Evolutionary conservation across 37 sponge, comb jelly and placozoan species (phyloP).

Genomic region (Chondrilla cf. caribensis): DNA sequence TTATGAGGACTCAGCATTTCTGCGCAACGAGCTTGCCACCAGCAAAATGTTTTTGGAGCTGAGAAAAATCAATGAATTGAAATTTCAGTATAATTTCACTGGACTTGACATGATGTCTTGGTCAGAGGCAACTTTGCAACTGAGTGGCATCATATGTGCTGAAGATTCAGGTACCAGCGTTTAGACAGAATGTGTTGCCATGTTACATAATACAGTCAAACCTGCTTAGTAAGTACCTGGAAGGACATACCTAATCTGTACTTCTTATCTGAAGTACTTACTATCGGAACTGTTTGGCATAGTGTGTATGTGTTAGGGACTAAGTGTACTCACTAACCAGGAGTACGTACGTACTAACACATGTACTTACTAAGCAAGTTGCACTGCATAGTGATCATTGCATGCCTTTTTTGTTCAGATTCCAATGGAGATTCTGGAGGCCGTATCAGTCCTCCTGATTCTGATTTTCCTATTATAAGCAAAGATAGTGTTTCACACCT

Average conservation of each 20-base stretch:
- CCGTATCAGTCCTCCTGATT: constrained; percentile 19
- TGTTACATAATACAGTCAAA: no score
- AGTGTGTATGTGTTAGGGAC: no score
- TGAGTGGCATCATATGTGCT: not conserved
- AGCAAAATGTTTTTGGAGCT: not conserved
- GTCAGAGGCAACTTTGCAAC: constrained; percentile 9
- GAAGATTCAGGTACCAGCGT: not conserved
- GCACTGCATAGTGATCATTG: no score
- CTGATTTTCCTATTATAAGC: not conserved
- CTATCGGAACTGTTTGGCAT: no score
- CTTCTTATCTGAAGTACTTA: no score
- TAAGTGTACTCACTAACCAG: no score
- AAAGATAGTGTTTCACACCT: not conserved
- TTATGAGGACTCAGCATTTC: not conserved
- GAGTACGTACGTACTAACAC: no score
- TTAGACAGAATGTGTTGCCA: no score
- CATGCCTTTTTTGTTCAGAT: no score
- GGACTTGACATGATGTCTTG: not conserved
- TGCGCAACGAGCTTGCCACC: not conserved
- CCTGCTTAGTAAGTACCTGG: no score
- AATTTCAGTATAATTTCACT: constrained; percentile 8
- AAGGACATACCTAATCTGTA: no score
- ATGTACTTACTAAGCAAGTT: no score
- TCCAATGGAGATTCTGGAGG: not conserved
- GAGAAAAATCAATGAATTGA: not conserved